Base-by-base conservation (phyloP, 2,113 vertebrate genomes). In the Chunga burmeisteri region DNA sequence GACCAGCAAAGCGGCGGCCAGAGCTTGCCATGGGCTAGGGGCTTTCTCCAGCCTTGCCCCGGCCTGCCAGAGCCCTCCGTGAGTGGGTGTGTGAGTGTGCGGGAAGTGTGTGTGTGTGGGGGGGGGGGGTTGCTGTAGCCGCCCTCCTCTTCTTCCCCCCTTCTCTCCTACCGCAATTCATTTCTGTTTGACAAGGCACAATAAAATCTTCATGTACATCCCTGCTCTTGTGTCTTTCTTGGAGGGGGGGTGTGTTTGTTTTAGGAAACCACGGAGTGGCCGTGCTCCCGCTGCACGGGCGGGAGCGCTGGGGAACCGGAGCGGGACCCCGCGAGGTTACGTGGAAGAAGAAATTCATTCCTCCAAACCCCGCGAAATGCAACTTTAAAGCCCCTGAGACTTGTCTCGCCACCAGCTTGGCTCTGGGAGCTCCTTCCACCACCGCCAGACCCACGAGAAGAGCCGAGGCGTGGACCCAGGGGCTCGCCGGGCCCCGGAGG, bases 181-280 rank as follows among this genome's bases (percentile, higher is more conserved):
- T 84, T 91, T 78, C 67, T 95, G 63, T 83, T 86, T 78, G 91
- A 81, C 46, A 73, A 94, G 47, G 50, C 67, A 66, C 80, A 94
- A 94, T 94, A 95, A 94, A 94, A 83, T 66, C 83, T 80, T 56
- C 86, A 29, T 8, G 67, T 58, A 65, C 53, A 58, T 65, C 44
- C 49, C 66, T n/a, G 52, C 62, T 72, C 80, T 58, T 17, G 86
- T 86, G 91, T 92, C 79, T 82, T 77, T 56, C 75, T 80, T 42
- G 79, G 66, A 7, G n/a, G 55, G 47, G 58, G 34, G 55, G 26
- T 34, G 10, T 72, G 73, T 86, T 94, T 91, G 52, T 40, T 87
- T 90, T 79, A 58, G 65, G 81, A 62, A 53, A 47, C n/a, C 62
- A 27, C 47, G 7, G 81, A 67, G 52, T 7, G 30, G 52, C 73